phyloP scores from a whole-genome alignment of 2,797 vertebrate genomes.

The Lepus oiostolus region DNA sequence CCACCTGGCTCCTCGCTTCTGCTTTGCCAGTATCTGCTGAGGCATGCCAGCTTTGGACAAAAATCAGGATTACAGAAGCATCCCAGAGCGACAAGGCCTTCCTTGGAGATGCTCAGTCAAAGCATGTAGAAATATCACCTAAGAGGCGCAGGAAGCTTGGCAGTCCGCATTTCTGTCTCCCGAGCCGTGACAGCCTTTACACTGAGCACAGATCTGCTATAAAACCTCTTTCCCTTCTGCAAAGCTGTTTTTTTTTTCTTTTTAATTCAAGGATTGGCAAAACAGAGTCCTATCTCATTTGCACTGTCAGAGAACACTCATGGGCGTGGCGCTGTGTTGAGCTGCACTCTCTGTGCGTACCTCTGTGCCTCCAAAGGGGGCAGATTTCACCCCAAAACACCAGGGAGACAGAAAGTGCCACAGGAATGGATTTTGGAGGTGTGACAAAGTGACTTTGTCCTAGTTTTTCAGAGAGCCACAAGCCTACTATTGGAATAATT shows the following conservation, averaged over 20 bases:
- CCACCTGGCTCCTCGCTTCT: neutral
- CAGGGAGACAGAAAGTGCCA: neutral
- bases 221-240: constrained; percentile 33
- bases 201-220: neutral
- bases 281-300: constrained; percentile 50
- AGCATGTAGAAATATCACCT: constrained; percentile 20
- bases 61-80: constrained; percentile 59
- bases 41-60: constrained; percentile 23
- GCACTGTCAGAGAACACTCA: neutral
- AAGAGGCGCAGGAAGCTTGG: neutral
- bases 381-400: neutral
- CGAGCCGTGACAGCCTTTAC: neutral
- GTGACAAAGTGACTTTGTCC: constrained; percentile 14
- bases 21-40: neutral
- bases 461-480: neutral
- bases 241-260: neutral
- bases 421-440: neutral
- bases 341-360: neutral
- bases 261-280: neutral
- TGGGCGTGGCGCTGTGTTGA: constrained; percentile 10
- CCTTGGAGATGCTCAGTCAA: constrained; percentile 60
- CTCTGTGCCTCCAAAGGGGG: neutral
- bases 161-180: neutral
- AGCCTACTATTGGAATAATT: neutral
- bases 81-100: constrained; percentile 65